Percentiles rank a stretch among this genome's conserved stretches.
Conservation (phyloP, 1,140 invertebrate species). For the Dreissena rostriformis region DNA sequence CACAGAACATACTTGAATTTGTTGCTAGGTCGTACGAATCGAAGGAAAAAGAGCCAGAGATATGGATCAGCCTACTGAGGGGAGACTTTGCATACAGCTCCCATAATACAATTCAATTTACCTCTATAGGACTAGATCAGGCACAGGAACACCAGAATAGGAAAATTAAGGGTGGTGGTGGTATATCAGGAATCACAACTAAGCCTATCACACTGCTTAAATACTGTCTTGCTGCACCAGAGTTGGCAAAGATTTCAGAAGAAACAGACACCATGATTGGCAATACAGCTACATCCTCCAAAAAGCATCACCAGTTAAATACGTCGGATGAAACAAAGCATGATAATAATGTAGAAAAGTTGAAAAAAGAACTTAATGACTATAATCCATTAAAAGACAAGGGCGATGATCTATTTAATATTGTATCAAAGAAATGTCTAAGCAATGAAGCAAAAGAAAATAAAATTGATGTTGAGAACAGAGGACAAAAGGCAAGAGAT, state of each 20-base stretch:
- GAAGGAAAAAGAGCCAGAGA: not conserved
- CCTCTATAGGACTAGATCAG: slow-evolving; percentile 4
- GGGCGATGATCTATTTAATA: no score
- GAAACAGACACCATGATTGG: not conserved
- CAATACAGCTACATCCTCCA: not conserved
- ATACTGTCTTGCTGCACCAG: slow-evolving; percentile 9
- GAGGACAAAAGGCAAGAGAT: no score
- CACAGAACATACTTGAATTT: slow-evolving; percentile 11
- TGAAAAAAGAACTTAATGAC: slow-evolving; percentile 2
- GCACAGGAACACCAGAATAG: slow-evolving; percentile 23
- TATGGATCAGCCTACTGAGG: not conserved
- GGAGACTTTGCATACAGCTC: not conserved
- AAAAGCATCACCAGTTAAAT: slow-evolving; percentile 8
- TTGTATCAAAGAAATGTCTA: no score
- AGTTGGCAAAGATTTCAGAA: slow-evolving; percentile 1
- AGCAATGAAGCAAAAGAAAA: no score
- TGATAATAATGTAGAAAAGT: not conserved
- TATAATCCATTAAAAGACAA: no score
- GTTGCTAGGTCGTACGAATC: slow-evolving; percentile 5
- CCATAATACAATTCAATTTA: slow-evolving; percentile 6
- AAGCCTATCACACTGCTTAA: slow-evolving; percentile 10
- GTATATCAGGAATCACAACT: slow-evolving; percentile 8
- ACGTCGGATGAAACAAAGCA: slow-evolving; percentile 5
- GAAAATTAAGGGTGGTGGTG: slow-evolving; percentile 1
- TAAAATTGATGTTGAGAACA: no score